A percentile compares a stretch with the other conserved stretches of the same genome.
phyloP scores from a whole-genome alignment of 1,140 invertebrate species.

The Leucophenga varia region DNA sequence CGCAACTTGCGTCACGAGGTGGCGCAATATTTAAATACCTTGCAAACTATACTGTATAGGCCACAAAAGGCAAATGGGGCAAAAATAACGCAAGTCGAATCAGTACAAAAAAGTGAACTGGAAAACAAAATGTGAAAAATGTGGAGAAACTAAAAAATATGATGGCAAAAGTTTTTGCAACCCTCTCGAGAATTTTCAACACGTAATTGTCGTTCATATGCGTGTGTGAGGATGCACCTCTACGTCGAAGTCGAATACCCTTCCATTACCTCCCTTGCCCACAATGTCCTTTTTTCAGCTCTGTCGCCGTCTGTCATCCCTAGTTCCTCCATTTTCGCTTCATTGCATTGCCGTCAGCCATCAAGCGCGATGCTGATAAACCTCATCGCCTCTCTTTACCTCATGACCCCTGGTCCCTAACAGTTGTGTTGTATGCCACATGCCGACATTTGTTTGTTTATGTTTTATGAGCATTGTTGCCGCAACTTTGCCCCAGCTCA shows the following conservation, averaged over 20 bases:
- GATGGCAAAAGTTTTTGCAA: slow-evolving; percentile 26
- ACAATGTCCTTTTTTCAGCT: too few species aligned
- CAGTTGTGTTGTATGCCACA: slow-evolving; percentile 10
- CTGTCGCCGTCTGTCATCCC: too few species aligned
- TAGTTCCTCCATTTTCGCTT: slow-evolving; percentile 31
- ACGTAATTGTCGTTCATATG: slow-evolving; percentile 16
- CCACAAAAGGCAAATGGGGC: slow-evolving; percentile 2
- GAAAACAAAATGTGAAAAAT: slow-evolving; percentile 5
- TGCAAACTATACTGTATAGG: slow-evolving; percentile 20
- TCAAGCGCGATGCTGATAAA: slow-evolving; percentile 12
- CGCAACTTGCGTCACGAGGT: slow-evolving; percentile 7
- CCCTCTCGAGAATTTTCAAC: too few species aligned
- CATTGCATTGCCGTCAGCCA: slow-evolving; percentile 27
- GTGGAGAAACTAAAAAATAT: slow-evolving; percentile 11
- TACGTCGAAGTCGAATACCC: too few species aligned
- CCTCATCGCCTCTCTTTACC: neutral
- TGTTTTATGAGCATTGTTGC: slow-evolving; percentile 45
- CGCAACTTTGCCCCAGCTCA: slow-evolving; percentile 31
- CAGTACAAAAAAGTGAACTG: slow-evolving; percentile 8
- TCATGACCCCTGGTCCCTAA: slow-evolving; percentile 15
- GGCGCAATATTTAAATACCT: slow-evolving; percentile 24
- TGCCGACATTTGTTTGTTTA: slow-evolving; percentile 46
- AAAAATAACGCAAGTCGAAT: slow-evolving; percentile 7
- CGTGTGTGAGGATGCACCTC: too few species aligned
- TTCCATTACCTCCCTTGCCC: too few species aligned